Conservation (phyloP, 1,140 invertebrate species). For the Drosophila elegans region DNA sequence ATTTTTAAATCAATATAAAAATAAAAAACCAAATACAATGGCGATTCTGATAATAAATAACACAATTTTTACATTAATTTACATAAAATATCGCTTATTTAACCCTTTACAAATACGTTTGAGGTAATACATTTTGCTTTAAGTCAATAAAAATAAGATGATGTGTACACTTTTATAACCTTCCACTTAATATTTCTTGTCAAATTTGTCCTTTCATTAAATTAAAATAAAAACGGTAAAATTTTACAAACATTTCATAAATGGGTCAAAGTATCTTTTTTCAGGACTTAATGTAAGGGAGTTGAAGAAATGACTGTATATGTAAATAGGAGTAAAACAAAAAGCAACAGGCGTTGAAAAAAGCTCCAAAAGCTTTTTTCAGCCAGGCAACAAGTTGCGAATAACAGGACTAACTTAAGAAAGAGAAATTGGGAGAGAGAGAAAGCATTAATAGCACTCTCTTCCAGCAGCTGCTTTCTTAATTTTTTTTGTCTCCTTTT, state of each 20-base stretch:
- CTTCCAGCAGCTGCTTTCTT: constrained; percentile 28
- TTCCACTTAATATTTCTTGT: too few species aligned
- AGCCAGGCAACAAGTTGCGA: constrained; percentile 51
- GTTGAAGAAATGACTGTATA: not conserved
- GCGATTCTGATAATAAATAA: too few species aligned
- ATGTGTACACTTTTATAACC: not conserved
- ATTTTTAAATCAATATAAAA: not conserved
- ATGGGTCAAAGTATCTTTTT: constrained; percentile 1
- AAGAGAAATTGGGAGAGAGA: constrained; percentile 3
- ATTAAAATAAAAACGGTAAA: too few species aligned
- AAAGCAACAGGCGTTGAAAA: constrained; percentile 31
- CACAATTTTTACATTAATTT: too few species aligned
- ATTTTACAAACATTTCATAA: too few species aligned
- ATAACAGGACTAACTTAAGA: constrained; percentile 31
- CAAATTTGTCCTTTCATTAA: too few species aligned
- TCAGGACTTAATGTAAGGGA: not conserved
- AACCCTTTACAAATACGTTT: too few species aligned
- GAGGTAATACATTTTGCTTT: too few species aligned
- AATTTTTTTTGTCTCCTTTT: constrained; percentile 8
- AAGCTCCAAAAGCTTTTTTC: constrained; percentile 33
- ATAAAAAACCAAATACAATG: too few species aligned
- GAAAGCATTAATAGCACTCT: constrained; percentile 30
- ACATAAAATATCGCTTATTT: too few species aligned
- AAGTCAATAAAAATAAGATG: not conserved
- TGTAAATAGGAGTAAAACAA: constrained; percentile 7